These are phyloP conservation scores for Microtus montanus DNA, from an alignment of 2,113 vertebrate genomes.

Conservation along the genomic window DNA sequence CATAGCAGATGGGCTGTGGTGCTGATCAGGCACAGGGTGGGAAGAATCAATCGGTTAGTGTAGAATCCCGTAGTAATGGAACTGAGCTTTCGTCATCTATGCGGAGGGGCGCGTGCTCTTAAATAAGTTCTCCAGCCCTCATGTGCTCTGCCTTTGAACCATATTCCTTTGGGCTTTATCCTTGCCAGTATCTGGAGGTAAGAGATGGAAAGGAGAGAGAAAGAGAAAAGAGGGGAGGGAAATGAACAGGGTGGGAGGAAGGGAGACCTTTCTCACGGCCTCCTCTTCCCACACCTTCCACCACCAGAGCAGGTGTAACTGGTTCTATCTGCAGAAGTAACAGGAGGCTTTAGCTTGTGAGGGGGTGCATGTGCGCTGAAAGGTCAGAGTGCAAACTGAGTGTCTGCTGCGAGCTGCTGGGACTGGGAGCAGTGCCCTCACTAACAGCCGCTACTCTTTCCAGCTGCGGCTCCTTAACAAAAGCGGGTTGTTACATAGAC, in stretches of 20 bases:
- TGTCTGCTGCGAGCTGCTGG: conserved; percentile 87
- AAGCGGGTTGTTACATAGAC: conserved; percentile 88
- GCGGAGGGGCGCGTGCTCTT: too few relatives aligned
- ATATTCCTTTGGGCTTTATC: background rate
- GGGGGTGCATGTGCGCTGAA: conserved; percentile 82
- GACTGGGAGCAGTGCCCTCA: conserved; percentile 91
- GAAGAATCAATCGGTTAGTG: background rate
- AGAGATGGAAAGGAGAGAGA: background rate
- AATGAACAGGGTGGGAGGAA: background rate
- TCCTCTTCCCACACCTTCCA: conserved; percentile 40
- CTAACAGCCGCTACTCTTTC: conserved; percentile 93
- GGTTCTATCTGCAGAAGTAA: conserved; percentile 76
- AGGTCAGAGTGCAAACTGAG: conserved; percentile 86
- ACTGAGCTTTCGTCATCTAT: too few relatives aligned
- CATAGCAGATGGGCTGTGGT: background rate
- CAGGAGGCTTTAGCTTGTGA: conserved; percentile 80
- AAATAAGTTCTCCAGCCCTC: background rate
- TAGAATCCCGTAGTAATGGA: conserved; percentile 49
- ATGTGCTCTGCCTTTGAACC: background rate
- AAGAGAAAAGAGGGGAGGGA: background rate
- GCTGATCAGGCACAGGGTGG: background rate
- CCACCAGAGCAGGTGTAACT: conserved; percentile 75
- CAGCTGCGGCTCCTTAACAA: conserved; percentile 90
- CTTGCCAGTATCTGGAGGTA: background rate
- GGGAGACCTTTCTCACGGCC: background rate